phyloP scores from a whole-genome alignment of 1,140 invertebrate genomes.

The Polyergus mexicanus region DNA sequence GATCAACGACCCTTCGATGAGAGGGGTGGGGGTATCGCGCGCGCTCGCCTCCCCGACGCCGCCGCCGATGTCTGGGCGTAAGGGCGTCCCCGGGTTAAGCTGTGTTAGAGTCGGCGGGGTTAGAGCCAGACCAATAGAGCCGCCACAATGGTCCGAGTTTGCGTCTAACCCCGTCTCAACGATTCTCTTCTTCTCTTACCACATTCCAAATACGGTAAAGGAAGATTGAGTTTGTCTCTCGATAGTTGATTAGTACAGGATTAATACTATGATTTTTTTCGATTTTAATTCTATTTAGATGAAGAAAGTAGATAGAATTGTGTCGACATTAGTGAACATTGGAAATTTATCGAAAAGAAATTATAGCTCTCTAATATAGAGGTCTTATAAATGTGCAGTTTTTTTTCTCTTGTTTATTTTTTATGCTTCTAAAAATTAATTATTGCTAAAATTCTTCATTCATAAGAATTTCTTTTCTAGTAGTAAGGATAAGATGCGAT shows the following conservation, averaged over 20 bases:
- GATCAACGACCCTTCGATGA: conserved; percentile 86
- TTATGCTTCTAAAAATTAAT: background rate
- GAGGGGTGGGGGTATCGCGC: conserved; percentile 80
- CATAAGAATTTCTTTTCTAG: background rate
- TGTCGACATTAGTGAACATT: background rate
- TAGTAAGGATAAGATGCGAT: background rate
- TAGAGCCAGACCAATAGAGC: conserved; percentile 75
- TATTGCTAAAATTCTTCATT: background rate
- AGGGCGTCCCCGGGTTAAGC: conserved; percentile 75
- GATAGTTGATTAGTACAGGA: background rate
- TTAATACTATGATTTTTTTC: background rate
- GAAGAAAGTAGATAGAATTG: background rate
- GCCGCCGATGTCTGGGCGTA: conserved; percentile 75
- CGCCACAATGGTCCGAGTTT: conserved; percentile 61
- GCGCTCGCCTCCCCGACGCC: conserved; percentile 70
- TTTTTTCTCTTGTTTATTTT: background rate
- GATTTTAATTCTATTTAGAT: background rate
- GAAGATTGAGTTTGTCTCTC: background rate
- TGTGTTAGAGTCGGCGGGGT: conserved; percentile 71
- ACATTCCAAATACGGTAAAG: conserved; percentile 7
- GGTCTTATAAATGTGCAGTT: too few relatives aligned
- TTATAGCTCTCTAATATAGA: background rate
- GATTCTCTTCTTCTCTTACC: background rate
- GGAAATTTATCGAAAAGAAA: background rate
- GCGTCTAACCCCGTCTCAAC: conserved; percentile 20